These are phyloP conservation scores for Gortyna flavago DNA, from an alignment of 2,888 invertebrate genomes.

Conservation along the genomic window DNA sequence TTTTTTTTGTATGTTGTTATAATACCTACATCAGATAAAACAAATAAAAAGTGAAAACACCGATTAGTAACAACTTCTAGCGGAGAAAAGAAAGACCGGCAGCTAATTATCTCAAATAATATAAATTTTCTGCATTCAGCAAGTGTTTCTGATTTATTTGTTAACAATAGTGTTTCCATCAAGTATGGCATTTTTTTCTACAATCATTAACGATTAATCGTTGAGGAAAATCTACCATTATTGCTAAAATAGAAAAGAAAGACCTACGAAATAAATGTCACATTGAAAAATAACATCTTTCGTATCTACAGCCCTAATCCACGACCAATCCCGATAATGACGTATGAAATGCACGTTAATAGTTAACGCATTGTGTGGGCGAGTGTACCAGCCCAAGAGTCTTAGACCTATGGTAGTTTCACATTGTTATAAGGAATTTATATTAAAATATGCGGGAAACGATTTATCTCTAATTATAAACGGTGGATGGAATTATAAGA, in stretches of 20 bases:
- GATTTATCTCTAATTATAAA: constrained; percentile 66
- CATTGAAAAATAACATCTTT: neutral
- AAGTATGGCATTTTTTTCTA: neutral
- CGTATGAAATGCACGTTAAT: constrained; percentile 69
- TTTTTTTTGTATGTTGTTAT: no score
- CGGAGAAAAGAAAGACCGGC: no score
- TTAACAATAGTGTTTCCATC: neutral
- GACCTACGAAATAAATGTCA: neutral
- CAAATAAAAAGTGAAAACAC: neutral
- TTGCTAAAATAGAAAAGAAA: neutral
- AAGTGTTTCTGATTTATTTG: neutral
- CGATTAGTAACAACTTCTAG: neutral
- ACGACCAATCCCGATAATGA: constrained; percentile 62
- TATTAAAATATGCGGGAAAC: constrained; percentile 65
- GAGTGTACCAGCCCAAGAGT: constrained; percentile 56
- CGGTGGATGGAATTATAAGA: constrained; percentile 56
- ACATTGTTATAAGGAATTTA: constrained; percentile 57
- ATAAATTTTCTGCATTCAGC: neutral
- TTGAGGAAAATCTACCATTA: neutral
- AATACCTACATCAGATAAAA: neutral
- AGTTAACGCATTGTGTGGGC: constrained; percentile 64
- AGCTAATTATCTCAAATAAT: neutral
- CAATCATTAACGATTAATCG: neutral
- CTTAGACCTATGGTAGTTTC: constrained; percentile 29
- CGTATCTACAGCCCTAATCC: constrained; percentile 56